Percentiles rank a stretch among this genome's conserved stretches.
Evolutionary conservation across 30 jellyfish, hydroid and myxozoan genomes (phyloP).

Genomic region (Turritopsis rubra): DNA sequence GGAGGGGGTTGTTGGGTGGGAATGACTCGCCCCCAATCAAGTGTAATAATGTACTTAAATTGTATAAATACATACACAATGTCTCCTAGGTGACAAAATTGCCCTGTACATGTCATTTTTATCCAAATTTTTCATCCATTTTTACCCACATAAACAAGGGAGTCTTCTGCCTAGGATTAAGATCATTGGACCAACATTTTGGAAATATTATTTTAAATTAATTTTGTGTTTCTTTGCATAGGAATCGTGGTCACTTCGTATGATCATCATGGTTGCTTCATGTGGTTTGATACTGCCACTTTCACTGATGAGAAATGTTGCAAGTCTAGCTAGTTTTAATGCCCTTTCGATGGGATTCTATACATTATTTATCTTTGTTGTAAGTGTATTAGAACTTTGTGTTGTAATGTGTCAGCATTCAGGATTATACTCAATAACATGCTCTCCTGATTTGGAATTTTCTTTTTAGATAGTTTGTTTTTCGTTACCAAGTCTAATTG

Average conservation of each 20-base stretch:
- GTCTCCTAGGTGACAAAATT: too few species aligned
- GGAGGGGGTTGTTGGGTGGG: too few species aligned
- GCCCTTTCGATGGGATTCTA: slow-evolving; percentile 87
- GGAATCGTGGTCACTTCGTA: slow-evolving; percentile 83
- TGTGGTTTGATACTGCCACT: slow-evolving; percentile 70
- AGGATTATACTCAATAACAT: background rate
- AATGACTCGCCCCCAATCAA: too few species aligned
- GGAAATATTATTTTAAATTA: too few species aligned
- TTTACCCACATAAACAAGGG: too few species aligned
- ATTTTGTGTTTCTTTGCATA: too few species aligned
- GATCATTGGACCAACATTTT: too few species aligned
- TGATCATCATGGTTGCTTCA: slow-evolving; percentile 68
- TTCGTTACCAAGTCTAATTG: slow-evolving; percentile 45
- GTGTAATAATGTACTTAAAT: too few species aligned
- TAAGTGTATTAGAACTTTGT: slow-evolving; percentile 24
- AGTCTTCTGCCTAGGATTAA: too few species aligned
- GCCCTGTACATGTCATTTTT: too few species aligned
- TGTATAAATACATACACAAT: too few species aligned
- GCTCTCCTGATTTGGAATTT: background rate
- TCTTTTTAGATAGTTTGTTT: slow-evolving; percentile 43
- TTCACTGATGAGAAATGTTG: slow-evolving; percentile 80
- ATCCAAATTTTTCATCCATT: too few species aligned
- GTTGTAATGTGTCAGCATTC: background rate
- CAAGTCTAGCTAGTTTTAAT: slow-evolving; percentile 92
- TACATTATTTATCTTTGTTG: slow-evolving; percentile 65